Percentiles rank a stretch among this genome's conserved stretches.
These are phyloP conservation scores for Dendronephthya gigantea DNA, from an alignment of 64 coral and sea anemone species.

Conservation along the genomic window DNA sequence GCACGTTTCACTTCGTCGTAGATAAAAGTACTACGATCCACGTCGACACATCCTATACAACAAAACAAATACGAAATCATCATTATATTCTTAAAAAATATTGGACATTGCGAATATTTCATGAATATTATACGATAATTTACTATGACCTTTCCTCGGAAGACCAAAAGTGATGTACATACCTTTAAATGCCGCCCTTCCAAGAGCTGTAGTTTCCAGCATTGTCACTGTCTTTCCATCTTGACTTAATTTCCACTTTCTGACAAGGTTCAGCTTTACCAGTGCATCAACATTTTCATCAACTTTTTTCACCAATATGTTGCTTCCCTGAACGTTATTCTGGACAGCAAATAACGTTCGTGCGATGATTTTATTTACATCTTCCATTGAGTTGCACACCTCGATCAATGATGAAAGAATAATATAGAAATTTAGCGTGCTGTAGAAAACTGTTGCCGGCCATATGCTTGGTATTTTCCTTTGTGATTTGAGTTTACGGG, in stretches of 20 bases:
- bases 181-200: not conserved
- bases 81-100: not conserved
- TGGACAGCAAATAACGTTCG: not conserved
- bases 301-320: not conserved
- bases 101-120: too few relatives aligned
- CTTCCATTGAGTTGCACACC: not conserved
- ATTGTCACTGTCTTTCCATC: not conserved
- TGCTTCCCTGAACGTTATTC: not conserved
- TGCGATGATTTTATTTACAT: not conserved
- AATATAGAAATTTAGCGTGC: too few relatives aligned
- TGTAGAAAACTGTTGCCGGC: too few relatives aligned
- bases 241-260: not conserved
- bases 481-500: too few relatives aligned
- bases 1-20: constrained; percentile 53
- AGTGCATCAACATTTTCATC: not conserved
- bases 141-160: too few relatives aligned
- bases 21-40: constrained; percentile 55
- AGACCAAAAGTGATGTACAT: too few relatives aligned
- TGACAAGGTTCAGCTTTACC: not conserved
- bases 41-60: constrained; percentile 65
- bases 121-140: too few relatives aligned
- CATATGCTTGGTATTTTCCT: too few relatives aligned
- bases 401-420: too few relatives aligned
- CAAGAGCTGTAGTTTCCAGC: not conserved
- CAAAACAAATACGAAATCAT: not conserved